These are phyloP conservation scores for Anastrepha ludens DNA, from an alignment of 1,140 invertebrate species.

Conservation along the genomic window DNA sequence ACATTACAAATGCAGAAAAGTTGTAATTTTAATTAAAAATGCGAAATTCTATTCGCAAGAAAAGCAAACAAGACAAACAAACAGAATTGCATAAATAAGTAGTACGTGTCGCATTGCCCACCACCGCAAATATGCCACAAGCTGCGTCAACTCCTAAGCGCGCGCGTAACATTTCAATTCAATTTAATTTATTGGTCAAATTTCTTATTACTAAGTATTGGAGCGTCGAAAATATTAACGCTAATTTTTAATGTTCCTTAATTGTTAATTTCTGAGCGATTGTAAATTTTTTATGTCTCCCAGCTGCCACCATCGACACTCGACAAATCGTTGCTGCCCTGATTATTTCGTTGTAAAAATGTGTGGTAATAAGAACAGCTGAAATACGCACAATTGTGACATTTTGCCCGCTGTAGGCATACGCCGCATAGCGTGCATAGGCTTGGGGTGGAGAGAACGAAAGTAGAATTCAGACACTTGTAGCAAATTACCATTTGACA, in stretches of 20 bases:
- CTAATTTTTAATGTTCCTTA: constrained; percentile 41
- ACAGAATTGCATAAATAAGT: neutral
- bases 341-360: neutral
- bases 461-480: constrained; percentile 6
- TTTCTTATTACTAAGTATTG: constrained; percentile 5
- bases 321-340: neutral
- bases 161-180: constrained; percentile 21
- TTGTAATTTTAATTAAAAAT: constrained; percentile 34
- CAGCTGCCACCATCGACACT: neutral
- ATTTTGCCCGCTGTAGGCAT: too few species aligned
- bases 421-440: too few species aligned
- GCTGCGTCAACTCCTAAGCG: neutral
- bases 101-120: neutral
- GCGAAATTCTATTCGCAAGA: neutral
- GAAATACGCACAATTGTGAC: too few species aligned
- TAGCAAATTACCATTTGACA: constrained; percentile 46
- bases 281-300: constrained; percentile 27
- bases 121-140: neutral
- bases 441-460: too few species aligned
- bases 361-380: too few species aligned
- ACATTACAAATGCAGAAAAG: constrained; percentile 19
- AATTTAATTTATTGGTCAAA: constrained; percentile 13
- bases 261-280: constrained; percentile 44
- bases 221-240: constrained; percentile 2
- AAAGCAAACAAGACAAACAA: neutral